Conservation (phyloP, 1,140 invertebrate genomes). For the Ceratosolen solmsi region DNA sequence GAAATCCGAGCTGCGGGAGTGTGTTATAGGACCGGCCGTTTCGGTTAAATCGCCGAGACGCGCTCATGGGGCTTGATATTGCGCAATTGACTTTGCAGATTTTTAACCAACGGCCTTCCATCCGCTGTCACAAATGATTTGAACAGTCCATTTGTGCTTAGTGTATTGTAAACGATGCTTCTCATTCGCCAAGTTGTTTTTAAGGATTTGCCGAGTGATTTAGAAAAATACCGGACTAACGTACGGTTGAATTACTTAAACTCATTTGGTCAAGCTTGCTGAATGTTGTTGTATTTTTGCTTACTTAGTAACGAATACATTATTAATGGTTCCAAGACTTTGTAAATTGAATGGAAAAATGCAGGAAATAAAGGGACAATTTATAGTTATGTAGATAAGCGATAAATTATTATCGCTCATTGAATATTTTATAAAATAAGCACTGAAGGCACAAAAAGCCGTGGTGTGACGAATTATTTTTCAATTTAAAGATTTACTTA, state of each 20-base stretch:
- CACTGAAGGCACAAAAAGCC: no score
- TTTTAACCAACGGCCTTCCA: conserved; percentile 7
- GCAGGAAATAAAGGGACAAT: neutral
- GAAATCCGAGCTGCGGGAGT: neutral
- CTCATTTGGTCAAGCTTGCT: neutral
- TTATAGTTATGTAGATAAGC: neutral
- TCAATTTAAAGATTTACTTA: no score
- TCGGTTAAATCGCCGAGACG: neutral
- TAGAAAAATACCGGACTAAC: neutral
- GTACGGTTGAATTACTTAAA: neutral
- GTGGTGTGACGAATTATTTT: no score
- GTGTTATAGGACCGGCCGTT: neutral
- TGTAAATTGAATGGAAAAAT: neutral
- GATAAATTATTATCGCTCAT: neutral
- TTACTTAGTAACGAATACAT: neutral
- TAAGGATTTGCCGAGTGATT: neutral
- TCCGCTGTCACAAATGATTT: neutral
- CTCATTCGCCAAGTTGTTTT: neutral
- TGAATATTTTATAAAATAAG: neutral
- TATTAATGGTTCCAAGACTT: neutral
- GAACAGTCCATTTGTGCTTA: neutral
- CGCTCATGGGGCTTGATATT: conserved; percentile 25
- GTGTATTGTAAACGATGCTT: neutral
- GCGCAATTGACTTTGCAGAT: conserved; percentile 35
- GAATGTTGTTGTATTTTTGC: neutral